phyloP scores from a whole-genome alignment of 2,888 invertebrate genomes.

The Trichopria drosophilae region DNA sequence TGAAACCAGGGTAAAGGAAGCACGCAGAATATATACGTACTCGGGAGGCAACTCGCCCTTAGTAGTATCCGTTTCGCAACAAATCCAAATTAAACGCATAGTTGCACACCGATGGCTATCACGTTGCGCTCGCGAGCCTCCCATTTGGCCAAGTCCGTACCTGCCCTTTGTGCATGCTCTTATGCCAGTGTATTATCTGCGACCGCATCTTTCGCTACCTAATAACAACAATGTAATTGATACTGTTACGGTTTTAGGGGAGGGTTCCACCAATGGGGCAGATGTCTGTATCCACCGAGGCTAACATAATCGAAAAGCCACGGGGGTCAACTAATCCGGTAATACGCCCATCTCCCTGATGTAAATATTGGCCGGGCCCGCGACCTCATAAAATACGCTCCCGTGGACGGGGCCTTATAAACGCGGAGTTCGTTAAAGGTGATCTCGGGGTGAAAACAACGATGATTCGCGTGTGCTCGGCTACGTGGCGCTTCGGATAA shows the following conservation, averaged over 20 bases:
- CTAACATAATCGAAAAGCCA: slow-evolving; percentile 53
- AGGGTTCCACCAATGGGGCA: slow-evolving; percentile 38
- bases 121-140: slow-evolving; percentile 37
- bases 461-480: no score
- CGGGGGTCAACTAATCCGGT: slow-evolving; percentile 54
- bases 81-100: slow-evolving; percentile 55
- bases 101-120: slow-evolving; percentile 56
- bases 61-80: slow-evolving; percentile 43
- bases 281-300: slow-evolving; percentile 47
- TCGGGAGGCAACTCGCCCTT: slow-evolving; percentile 7
- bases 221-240: slow-evolving; percentile 59
- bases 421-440: no score
- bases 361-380: slow-evolving; percentile 38
- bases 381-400: no score
- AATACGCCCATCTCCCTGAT: slow-evolving; percentile 43
- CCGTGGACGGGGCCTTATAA: no score
- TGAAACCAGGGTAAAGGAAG: slow-evolving; percentile 35
- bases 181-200: slow-evolving; percentile 55
- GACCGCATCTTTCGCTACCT: slow-evolving; percentile 44
- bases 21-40: slow-evolving; percentile 33
- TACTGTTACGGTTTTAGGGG: slow-evolving; percentile 41
- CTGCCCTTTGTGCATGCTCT: slow-evolving; percentile 51
- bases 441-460: no score
- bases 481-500: no score
- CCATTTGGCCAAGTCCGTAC: slow-evolving; percentile 33